Percentiles rank a stretch among this genome's conserved stretches.
Evolutionary conservation across 2,797 vertebrate genomes (phyloP).

Genomic region (Ispidina lecontei): DNA sequence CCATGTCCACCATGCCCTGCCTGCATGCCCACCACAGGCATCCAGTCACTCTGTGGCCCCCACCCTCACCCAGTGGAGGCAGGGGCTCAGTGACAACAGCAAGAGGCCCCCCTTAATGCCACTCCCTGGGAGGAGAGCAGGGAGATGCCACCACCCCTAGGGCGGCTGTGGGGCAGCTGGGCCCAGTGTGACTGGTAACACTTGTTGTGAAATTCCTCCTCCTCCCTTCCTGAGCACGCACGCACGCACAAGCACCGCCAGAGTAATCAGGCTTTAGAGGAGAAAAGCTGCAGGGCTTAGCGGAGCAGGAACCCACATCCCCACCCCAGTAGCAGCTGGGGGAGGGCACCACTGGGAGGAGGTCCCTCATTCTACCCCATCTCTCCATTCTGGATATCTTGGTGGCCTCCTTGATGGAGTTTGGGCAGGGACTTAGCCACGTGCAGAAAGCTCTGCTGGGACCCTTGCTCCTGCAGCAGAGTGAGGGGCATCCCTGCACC

Average conservation of each 20-base stretch:
- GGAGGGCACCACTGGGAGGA: background rate
- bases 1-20: background rate
- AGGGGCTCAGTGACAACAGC: background rate
- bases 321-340: slow-evolving; percentile 29
- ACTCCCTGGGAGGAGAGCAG: background rate
- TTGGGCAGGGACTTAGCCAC: rapidly evolving
- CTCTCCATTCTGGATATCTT: background rate
- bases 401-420: background rate
- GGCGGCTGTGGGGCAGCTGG: slow-evolving; percentile 7
- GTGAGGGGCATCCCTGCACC: background rate
- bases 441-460: background rate
- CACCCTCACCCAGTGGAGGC: background rate
- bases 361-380: background rate
- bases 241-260: slow-evolving; percentile 44
- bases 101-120: rapidly evolving
- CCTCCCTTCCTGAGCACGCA: slow-evolving; percentile 34
- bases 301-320: slow-evolving; percentile 51
- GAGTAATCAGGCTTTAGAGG: slow-evolving; percentile 73
- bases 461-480: background rate
- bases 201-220: slow-evolving; percentile 68
- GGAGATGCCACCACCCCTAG: background rate
- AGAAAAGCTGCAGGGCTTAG: slow-evolving; percentile 73
- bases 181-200: slow-evolving; percentile 32
- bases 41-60: rapidly evolving
- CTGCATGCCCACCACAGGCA: rapidly evolving